Conservation (phyloP, 1,140 invertebrate species). For the Scaptomyza montana region DNA sequence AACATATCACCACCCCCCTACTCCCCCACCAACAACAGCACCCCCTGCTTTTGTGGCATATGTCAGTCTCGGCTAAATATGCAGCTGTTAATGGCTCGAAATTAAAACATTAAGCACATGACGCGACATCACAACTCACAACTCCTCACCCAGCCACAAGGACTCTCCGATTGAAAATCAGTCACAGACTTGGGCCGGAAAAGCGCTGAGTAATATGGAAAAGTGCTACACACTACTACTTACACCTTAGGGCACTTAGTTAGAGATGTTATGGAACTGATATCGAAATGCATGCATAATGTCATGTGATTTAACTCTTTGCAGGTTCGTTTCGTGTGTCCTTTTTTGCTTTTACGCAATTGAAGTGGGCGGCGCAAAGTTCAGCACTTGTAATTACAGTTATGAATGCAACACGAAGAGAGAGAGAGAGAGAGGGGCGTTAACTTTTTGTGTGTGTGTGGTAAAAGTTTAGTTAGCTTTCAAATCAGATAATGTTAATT, state of each 20-base stretch:
- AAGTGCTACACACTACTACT: conserved; percentile 38
- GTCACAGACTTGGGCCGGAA: conserved; percentile 24
- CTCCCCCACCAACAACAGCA: not conserved
- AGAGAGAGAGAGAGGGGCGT: conserved; percentile 15
- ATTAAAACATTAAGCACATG: conserved; percentile 79
- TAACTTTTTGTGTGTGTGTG: conserved; percentile 26
- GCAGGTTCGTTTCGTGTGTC: conserved; percentile 25
- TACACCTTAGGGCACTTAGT: conserved; percentile 50
- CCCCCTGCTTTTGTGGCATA: conserved; percentile 44
- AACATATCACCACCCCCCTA: no score
- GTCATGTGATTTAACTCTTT: conserved; percentile 40
- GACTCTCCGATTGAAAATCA: not conserved
- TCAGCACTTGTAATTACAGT: conserved; percentile 26
- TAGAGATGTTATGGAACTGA: conserved; percentile 33
- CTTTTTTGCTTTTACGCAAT: conserved; percentile 37
- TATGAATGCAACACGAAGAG: conserved; percentile 28
- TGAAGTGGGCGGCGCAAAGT: conserved; percentile 49
- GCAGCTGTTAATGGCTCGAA: conserved; percentile 77
- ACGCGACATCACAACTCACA: conserved; percentile 44
- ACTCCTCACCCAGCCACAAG: not conserved
- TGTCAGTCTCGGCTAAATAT: conserved; percentile 61
- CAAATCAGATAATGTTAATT: conserved; percentile 23
- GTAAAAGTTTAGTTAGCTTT: conserved; percentile 55
- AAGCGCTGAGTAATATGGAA: conserved; percentile 73
- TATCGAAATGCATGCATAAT: conserved; percentile 39